These are phyloP conservation scores for Phylloscopus whistleri DNA, from an alignment of 2,113 vertebrate species.

Conservation along the genomic window DNA sequence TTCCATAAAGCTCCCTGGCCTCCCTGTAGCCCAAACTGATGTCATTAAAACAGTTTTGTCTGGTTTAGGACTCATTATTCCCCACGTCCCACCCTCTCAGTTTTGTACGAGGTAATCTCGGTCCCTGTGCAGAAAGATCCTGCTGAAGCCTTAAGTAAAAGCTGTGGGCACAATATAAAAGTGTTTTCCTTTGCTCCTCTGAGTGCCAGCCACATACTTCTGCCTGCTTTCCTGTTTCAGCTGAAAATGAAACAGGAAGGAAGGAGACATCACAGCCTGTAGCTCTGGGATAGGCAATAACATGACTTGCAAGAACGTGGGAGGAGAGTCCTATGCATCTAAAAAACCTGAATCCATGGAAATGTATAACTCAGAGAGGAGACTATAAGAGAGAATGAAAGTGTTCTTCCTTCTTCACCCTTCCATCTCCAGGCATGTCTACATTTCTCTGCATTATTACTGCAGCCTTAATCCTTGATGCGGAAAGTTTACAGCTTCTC, in stretches of 20 bases:
- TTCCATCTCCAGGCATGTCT: neutral
- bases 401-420: neutral
- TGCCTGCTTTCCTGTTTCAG: neutral
- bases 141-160: constrained; percentile 35
- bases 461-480: neutral
- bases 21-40: neutral
- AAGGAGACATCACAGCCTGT: neutral
- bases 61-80: neutral
- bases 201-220: neutral
- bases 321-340: neutral
- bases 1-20: constrained; percentile 32
- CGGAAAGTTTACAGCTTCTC: neutral
- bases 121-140: neutral
- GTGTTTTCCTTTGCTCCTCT: neutral
- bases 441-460: neutral
- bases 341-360: neutral
- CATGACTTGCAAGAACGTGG: neutral
- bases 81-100: neutral
- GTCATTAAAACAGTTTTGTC: constrained; percentile 19
- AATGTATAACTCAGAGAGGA: neutral
- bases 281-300: neutral
- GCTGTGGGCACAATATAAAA: neutral
- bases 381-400: neutral
- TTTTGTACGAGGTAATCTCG: neutral
- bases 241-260: neutral